A percentile compares a stretch with the other conserved stretches of the same genome.
phyloP scores from a whole-genome alignment of 2,113 vertebrate genomes.

The Aegypius monachus region DNA sequence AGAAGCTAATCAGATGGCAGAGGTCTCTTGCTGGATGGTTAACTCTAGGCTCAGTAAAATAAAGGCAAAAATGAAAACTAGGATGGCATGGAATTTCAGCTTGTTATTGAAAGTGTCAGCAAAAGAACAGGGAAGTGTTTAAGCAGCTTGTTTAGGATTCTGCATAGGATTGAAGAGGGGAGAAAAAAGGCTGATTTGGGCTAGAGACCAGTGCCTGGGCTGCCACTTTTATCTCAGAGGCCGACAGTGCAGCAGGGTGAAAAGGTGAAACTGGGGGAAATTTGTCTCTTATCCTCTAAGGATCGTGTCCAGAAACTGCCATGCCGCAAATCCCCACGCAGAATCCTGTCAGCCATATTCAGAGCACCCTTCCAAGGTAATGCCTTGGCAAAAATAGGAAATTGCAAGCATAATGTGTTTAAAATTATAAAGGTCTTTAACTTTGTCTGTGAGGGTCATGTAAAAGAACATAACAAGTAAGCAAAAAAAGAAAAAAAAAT shows the following conservation, averaged over 20 bases:
- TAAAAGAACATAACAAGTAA: neutral
- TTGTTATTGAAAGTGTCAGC: neutral
- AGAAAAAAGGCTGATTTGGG: neutral
- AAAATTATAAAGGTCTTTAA: neutral
- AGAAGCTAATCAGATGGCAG: neutral
- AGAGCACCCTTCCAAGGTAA: neutral
- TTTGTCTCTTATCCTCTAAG: neutral
- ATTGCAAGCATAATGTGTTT: neutral
- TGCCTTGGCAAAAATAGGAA: neutral
- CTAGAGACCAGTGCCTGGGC: neutral
- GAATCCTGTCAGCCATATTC: neutral
- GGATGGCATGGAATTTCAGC: neutral
- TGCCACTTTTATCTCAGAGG: neutral
- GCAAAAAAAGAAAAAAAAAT: neutral
- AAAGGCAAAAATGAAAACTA: neutral
- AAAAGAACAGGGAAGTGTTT: neutral
- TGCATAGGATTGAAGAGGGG: neutral
- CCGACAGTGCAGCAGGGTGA: rapidly evolving
- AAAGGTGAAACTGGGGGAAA: neutral
- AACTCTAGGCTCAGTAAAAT: neutral
- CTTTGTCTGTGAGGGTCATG: neutral
- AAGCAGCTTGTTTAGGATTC: neutral
- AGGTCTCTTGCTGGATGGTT: rapidly evolving
- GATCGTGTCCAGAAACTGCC: neutral
- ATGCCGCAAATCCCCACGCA: neutral